Evolutionary conservation across 2,797 vertebrate species (phyloP).

Genomic region (Propithecus perrieri): DNA sequence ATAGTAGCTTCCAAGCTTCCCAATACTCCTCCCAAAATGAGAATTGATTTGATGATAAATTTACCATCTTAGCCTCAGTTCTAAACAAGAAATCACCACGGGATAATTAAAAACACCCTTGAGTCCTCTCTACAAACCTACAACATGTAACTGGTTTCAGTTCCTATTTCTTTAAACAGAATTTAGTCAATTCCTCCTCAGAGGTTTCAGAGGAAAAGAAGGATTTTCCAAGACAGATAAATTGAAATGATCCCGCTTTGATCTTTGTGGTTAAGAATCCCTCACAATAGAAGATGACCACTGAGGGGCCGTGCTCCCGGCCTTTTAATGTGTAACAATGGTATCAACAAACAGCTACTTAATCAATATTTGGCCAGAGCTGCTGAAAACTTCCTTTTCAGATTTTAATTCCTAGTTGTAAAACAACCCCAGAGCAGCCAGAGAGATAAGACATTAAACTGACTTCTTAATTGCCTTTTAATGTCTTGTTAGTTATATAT

Average conservation of each 20-base stretch:
- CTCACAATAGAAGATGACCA: constrained; percentile 93
- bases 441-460: constrained; percentile 86
- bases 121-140: constrained; percentile 59
- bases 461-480: constrained; percentile 87
- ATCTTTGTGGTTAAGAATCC: constrained; percentile 95
- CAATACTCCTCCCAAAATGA: not conserved
- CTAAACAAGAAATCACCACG: constrained; percentile 57
- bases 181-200: constrained; percentile 84
- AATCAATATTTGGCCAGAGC: constrained; percentile 99
- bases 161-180: constrained; percentile 83
- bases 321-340: constrained; percentile 93
- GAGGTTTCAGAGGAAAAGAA: constrained; percentile 83
- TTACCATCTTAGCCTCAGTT: constrained; percentile 34
- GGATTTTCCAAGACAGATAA: constrained; percentile 98
- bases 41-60: constrained; percentile 5
- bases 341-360: constrained; percentile 98
- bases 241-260: constrained; percentile 97
- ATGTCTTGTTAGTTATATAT: constrained; percentile 82
- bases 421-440: constrained; percentile 88
- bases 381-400: constrained; percentile 96
- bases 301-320: constrained; percentile 90
- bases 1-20: not conserved
- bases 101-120: constrained; percentile 71
- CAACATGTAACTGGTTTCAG: constrained; percentile 78
- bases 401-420: constrained; percentile 97